A percentile compares a stretch with the other conserved stretches of the same genome.
Evolutionary conservation across 2,113 vertebrate genomes (phyloP).

Genomic region (Alligator mississippiensis): DNA sequence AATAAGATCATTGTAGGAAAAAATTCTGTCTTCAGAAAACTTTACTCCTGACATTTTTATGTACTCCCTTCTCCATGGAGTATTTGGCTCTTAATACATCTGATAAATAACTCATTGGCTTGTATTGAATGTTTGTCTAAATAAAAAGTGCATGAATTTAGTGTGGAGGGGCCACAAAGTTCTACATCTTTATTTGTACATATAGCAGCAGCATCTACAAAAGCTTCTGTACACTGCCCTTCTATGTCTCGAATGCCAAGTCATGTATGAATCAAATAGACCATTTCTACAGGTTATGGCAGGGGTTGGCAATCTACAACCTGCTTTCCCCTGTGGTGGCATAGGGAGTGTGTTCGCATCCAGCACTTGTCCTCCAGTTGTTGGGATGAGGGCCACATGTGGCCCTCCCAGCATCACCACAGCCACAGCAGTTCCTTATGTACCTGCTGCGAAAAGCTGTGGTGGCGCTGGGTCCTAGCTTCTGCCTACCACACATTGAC

Average conservation of each 20-base stretch:
- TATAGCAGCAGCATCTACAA: background rate
- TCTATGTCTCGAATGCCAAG: background rate
- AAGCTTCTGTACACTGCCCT: background rate
- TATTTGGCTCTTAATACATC: background rate
- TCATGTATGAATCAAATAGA: background rate
- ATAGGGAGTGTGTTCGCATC: too few relatives aligned
- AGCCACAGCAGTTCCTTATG: too few relatives aligned
- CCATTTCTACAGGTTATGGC: background rate
- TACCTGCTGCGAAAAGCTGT: too few relatives aligned
- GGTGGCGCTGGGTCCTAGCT: too few relatives aligned
- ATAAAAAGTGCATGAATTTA: background rate
- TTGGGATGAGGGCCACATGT: too few relatives aligned
- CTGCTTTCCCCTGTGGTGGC: too few relatives aligned
- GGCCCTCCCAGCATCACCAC: too few relatives aligned
- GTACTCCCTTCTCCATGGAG: background rate
- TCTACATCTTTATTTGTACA: too few relatives aligned
- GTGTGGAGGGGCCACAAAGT: background rate
- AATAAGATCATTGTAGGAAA: background rate
- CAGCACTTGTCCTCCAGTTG: too few relatives aligned
- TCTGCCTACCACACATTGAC: too few relatives aligned
- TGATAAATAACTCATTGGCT: background rate
- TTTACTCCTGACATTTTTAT: background rate
- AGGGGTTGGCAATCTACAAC: too few relatives aligned
- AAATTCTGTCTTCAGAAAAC: background rate
- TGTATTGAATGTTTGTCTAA: background rate